Base-by-base conservation (phyloP, 2,797 vertebrate genomes). In the Premnoplex brunnescens region DNA sequence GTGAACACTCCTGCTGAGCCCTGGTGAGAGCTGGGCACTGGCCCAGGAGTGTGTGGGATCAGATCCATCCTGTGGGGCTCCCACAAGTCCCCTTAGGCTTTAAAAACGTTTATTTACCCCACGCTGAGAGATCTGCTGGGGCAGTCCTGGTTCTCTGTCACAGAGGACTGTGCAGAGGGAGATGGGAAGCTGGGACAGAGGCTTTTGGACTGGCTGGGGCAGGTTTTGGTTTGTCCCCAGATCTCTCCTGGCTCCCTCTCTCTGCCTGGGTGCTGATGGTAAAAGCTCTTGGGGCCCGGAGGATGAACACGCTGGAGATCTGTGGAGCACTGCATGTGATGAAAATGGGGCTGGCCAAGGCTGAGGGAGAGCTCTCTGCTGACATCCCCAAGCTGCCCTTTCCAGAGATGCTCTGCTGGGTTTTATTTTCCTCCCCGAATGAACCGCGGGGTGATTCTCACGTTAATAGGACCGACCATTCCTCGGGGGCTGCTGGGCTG, bases 261-360 rank as follows among this genome's bases (percentile, higher is more conserved):
- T 14, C 24, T 46, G 32, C 13, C 87, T 24, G 87, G 1, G 9
- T 0, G 4, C 37, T 5, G 51, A 2, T 2, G 49, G 18, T 19
- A 19, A 43, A 43, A 34, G 19, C 60, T 74, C 49, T 19, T 15
- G 66, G 59, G 55, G 23, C 59, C 36, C 2, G n/a, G 62, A 36
- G 87, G 37, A 73, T 7, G 2, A 73, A 23, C 36, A 4, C 4
- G 0, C 15, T 2, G 5, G 76, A 56, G 37, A 12, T 6, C 4
- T 26, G 41, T 11, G 71, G 20, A 18, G 8, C 5, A 0, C 1
- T 4, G 68, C 10, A 5, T 17, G 32, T 1, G 1, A 4, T 3
- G 12, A 54, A 3, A 3, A 3, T 1, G 39, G 58, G 67, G 4
- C 63, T 23, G 86, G 26, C n/a, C 37, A 6, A 6, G 12, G 63